Conservation (phyloP, 2,888 invertebrate genomes). For the Diarsia rubi region DNA sequence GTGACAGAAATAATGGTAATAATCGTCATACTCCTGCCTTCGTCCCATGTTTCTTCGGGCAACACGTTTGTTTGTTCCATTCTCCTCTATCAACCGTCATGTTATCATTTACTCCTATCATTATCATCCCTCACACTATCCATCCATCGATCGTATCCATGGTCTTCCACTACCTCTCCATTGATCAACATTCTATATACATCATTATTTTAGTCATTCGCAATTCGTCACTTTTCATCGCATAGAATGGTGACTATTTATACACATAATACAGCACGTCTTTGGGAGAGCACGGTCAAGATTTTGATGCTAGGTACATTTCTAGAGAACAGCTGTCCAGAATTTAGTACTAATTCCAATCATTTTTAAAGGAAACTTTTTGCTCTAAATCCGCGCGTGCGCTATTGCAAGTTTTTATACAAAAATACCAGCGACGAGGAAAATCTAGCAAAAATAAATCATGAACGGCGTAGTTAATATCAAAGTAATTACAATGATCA, state of each 20-base stretch:
- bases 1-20: not conserved
- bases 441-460: conserved; percentile 61
- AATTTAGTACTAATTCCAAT: conserved; percentile 7
- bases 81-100: too few relatives aligned
- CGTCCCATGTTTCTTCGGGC: too few relatives aligned
- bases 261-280: not conserved
- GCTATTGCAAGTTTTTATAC: conserved; percentile 26
- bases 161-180: too few relatives aligned
- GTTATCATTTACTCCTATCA: too few relatives aligned
- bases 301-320: not conserved
- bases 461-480: conserved; percentile 45
- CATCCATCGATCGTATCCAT: too few relatives aligned
- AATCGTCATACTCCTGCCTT: too few relatives aligned
- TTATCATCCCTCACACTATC: too few relatives aligned
- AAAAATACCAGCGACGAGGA: conserved; percentile 55
- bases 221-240: too few relatives aligned
- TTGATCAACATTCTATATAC: too few relatives aligned
- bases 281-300: not conserved
- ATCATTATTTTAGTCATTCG: too few relatives aligned
- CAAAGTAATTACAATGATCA: conserved; percentile 61
- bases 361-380: conserved; percentile 37
- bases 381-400: conserved; percentile 1
- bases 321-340: not conserved
- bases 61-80: too few relatives aligned
- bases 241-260: not conserved